These are phyloP conservation scores for Lysandra coridon DNA, from an alignment of 2,888 invertebrate genomes.

Conservation along the genomic window DNA sequence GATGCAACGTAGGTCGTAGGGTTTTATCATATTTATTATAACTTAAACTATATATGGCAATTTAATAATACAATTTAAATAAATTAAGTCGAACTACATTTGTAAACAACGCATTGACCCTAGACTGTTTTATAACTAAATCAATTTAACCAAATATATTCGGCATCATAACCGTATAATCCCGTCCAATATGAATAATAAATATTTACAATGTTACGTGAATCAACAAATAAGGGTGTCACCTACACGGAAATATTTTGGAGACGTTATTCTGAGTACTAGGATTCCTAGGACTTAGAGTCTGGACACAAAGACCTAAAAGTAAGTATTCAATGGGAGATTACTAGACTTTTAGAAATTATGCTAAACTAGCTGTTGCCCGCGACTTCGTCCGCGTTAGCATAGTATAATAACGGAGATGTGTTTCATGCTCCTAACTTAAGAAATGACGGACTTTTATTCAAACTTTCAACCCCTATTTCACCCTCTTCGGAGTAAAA, in stretches of 20 bases:
- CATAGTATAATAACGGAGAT: no score
- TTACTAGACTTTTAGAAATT: background rate
- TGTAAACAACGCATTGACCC: conserved; percentile 10
- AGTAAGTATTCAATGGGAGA: background rate
- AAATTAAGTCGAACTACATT: background rate
- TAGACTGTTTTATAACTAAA: background rate
- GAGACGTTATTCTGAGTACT: background rate
- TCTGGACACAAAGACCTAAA: background rate
- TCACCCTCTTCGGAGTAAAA: no score
- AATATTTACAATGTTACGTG: background rate
- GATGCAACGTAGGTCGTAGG: conserved; percentile 8
- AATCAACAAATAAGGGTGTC: background rate
- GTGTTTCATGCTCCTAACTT: no score
- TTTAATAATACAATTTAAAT: background rate
- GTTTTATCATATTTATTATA: conserved; percentile 15
- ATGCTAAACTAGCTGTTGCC: background rate
- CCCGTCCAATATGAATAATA: background rate
- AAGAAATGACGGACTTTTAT: no score
- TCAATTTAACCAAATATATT: conserved; percentile 19
- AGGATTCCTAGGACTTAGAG: background rate
- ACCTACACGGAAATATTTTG: background rate
- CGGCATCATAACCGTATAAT: conserved; percentile 1
- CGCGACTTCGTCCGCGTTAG: no score
- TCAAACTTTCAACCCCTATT: no score
- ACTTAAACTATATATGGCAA: background rate